Base-by-base conservation (phyloP, 2,113 vertebrate genomes). In the Penelope pileata region DNA sequence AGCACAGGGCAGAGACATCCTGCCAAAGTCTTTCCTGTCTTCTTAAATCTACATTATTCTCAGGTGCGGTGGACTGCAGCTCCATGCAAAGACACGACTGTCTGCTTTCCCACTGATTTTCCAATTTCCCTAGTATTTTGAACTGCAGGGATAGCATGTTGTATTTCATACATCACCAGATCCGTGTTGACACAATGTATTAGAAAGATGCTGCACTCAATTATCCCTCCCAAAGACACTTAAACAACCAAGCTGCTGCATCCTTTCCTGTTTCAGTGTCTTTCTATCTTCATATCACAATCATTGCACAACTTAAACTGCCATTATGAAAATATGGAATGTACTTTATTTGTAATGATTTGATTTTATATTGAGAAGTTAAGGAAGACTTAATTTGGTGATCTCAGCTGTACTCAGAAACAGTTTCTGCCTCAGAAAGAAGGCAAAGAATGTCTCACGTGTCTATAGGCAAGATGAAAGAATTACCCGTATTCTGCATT, bases 11-110 rank as follows among this genome's bases (percentile, higher is more conserved):
- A 83, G 77, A 94, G 63, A 74, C 51, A 78, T 78, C n/a, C 50
- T 84, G 60, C 60, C 84, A 0, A 5, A 70, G 23, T 34, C 77
- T 89, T 68, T 77, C 64, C 18, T 81, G n/a, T 67, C 64, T 69
- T 56, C 62, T 81, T 91, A 95, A 89, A 63, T 84, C 60, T 69
- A 50, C 60, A 42, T 92, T 81, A 51, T n/a, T 86, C 81, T 91
- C 38, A 64, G 47, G 84, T 75, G 77, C 92, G 86, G 48, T 80
- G 83, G 64, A 83, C 38, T 4, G 5, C 62, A 79, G 3, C 66
- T 75, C 78, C 47, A 26, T 51, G 63, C 72, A 63, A 47, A 88
- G 56, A 75, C 60, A 51, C 63, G 77, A 27, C 11, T 67, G 47
- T 22, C 32, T 67, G 60, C 83, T 54, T 51, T 38, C 22, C 56